Evolutionary conservation across 2,797 vertebrate species (phyloP).

Genomic region (Valencia hispanica): DNA sequence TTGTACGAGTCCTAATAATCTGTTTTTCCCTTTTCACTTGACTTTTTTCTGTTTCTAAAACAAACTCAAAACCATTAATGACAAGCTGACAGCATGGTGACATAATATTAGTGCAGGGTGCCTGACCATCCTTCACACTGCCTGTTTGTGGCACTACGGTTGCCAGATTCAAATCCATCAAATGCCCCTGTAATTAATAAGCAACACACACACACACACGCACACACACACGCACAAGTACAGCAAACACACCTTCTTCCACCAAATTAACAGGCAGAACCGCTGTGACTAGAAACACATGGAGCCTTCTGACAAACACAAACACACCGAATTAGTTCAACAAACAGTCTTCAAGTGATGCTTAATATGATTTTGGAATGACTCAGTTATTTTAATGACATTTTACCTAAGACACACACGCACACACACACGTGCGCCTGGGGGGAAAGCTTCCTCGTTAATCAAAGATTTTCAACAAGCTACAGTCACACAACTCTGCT

Average conservation of each 20-base stretch:
- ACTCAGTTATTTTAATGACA: slow-evolving; percentile 48
- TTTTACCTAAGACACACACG: slow-evolving; percentile 12
- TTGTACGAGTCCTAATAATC: background rate
- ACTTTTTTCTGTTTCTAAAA: slow-evolving; percentile 11
- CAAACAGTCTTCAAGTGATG: slow-evolving; percentile 45
- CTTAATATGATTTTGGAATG: slow-evolving; percentile 43
- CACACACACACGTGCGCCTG: slow-evolving; percentile 10
- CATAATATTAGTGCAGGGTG: slow-evolving; percentile 21
- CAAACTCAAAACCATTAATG: slow-evolving; percentile 27
- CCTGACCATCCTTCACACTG: slow-evolving; percentile 16
- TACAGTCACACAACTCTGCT: slow-evolving; percentile 12
- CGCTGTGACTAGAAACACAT: slow-evolving; percentile 35
- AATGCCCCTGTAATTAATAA: slow-evolving; percentile 50
- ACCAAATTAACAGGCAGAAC: slow-evolving; percentile 47
- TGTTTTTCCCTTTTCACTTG: background rate
- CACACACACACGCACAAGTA: background rate
- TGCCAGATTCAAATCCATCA: slow-evolving; percentile 53
- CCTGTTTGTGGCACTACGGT: slow-evolving; percentile 16
- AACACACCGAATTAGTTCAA: slow-evolving; percentile 45
- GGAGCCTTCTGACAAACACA: slow-evolving; percentile 45
- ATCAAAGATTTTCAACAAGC: slow-evolving; percentile 7
- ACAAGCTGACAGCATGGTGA: slow-evolving; percentile 16
- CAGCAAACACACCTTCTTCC: slow-evolving; percentile 55
- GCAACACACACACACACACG: slow-evolving; percentile 12
- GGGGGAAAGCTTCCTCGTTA: slow-evolving; percentile 1